Evolutionary conservation across 2,888 invertebrate genomes (phyloP), one percentile per base, ranked within the genome.

Genomic region (Candidula unifasciata): DNA sequence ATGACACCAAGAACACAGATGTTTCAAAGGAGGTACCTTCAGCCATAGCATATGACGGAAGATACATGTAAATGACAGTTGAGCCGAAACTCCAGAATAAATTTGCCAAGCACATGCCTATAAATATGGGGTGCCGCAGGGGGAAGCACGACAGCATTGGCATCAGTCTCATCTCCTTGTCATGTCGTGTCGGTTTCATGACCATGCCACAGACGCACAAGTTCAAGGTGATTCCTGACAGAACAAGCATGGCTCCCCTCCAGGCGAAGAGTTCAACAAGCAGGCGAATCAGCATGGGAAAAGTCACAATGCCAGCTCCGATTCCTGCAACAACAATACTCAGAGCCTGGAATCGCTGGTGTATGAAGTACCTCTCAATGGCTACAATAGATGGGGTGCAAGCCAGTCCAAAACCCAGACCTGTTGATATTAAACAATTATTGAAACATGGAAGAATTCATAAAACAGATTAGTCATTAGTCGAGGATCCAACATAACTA

Each of bases 31-130:
- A 88, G 10, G 90, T 90, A 30, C 91, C 90, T 80, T 87, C 74
- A 21, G 89, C 86, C 80, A 91, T 89, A 66, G 92, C 91, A 80
- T 92, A 93, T 0, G 91, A 90, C 3, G 93, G 93, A 69, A 92
- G 84, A 84, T 92, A 91, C 89, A 91, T 90, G 87, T 92, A 93
- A 69, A 92, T 90, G 8, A 92, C 88, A 30, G 91, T 90, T 44
- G 91, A 90, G n/a, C 92, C 93, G 81, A 91, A 91, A 83, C 92
- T 92, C 92, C 92, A 93, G 86, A 93, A 91, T 77, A 92, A 89
- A 87, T 92, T 92, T 66, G 91, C 90, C 52, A 91, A 90, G 81
- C 91, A 90, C 89, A 93, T 88, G 10, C 91, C 91, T 64, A 89
- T 89, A 86, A 93, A 92, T 68, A 91, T 88, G 0, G 90, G 89